phyloP scores from a whole-genome alignment of 2,797 vertebrate genomes.

The Clarias laeviceps region DNA sequence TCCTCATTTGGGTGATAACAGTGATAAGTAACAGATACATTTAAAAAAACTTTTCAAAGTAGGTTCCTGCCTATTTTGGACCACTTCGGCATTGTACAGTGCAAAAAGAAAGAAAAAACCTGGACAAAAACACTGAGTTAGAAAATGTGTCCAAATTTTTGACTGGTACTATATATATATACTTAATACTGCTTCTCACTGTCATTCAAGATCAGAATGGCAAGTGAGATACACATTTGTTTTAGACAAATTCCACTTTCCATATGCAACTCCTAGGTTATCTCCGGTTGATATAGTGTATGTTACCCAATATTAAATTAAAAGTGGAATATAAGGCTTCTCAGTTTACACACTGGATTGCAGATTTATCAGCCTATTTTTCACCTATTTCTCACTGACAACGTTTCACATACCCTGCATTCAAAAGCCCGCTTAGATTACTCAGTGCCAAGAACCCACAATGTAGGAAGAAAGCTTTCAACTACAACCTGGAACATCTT shows the following conservation, averaged over 20 bases:
- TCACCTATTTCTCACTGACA: background rate
- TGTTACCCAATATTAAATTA: background rate
- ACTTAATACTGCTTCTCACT: background rate
- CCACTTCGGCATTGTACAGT: too few relatives aligned
- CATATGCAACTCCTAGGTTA: background rate
- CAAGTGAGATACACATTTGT: background rate
- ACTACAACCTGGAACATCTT: background rate
- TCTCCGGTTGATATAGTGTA: background rate
- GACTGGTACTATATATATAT: background rate
- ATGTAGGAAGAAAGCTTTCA: background rate
- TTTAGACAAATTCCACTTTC: background rate
- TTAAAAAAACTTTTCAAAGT: too few relatives aligned
- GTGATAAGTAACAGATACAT: too few relatives aligned
- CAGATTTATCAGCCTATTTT: background rate
- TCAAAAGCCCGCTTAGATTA: background rate
- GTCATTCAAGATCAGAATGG: background rate
- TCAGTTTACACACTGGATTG: background rate
- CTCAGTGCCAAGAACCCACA: background rate
- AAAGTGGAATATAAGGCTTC: background rate
- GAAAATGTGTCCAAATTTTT: too few relatives aligned
- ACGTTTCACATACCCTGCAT: background rate
- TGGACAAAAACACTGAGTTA: too few relatives aligned
- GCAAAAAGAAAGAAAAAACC: too few relatives aligned
- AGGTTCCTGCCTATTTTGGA: too few relatives aligned
- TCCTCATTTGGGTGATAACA: too few relatives aligned